Evolutionary conservation across 2,888 invertebrate species (phyloP).

Genomic region (Euspilapteryx auroguttella): DNA sequence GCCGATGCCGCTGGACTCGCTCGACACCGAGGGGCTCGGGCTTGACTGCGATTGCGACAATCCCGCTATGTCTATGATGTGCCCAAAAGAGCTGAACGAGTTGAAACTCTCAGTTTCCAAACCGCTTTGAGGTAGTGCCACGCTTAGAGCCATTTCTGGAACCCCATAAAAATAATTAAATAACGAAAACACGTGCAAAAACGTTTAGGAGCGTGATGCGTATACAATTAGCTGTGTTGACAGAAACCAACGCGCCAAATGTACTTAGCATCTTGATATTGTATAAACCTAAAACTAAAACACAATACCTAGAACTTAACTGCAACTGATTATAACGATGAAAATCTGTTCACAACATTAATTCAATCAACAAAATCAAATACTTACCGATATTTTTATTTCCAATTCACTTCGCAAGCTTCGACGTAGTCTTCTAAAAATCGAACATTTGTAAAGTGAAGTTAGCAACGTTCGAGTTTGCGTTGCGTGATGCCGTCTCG

Average conservation of each 20-base stretch:
- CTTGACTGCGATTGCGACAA: slow-evolving; percentile 49
- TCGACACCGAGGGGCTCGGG: slow-evolving; percentile 60
- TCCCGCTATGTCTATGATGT: slow-evolving; percentile 56
- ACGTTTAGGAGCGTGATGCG: slow-evolving; percentile 28
- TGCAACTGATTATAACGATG: slow-evolving; percentile 15
- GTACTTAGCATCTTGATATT: slow-evolving; percentile 14
- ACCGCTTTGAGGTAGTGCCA: slow-evolving; percentile 62
- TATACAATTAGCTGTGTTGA: slow-evolving; percentile 42
- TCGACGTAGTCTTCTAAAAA: slow-evolving; percentile 49
- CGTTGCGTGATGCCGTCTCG: no score
- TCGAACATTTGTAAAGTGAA: slow-evolving; percentile 55
- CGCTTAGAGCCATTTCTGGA: slow-evolving; percentile 64
- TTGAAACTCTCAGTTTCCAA: slow-evolving; percentile 57
- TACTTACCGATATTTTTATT: slow-evolving; percentile 56
- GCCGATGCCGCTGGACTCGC: slow-evolving; percentile 66
- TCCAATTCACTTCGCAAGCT: slow-evolving; percentile 44
- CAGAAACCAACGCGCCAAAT: slow-evolving; percentile 53
- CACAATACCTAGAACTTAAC: no score
- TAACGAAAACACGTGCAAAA: slow-evolving; percentile 46
- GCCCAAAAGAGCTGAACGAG: slow-evolving; percentile 45
- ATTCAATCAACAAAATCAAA: slow-evolving; percentile 26
- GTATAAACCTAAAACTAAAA: no score
- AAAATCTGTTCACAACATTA: slow-evolving; percentile 15
- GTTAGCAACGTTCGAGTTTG: slow-evolving; percentile 35
- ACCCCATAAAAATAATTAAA: slow-evolving; percentile 30